A percentile compares a stretch with the other conserved stretches of the same genome.
Conservation (phyloP, 2,888 invertebrate species). For the Zeuzera pyrina region DNA sequence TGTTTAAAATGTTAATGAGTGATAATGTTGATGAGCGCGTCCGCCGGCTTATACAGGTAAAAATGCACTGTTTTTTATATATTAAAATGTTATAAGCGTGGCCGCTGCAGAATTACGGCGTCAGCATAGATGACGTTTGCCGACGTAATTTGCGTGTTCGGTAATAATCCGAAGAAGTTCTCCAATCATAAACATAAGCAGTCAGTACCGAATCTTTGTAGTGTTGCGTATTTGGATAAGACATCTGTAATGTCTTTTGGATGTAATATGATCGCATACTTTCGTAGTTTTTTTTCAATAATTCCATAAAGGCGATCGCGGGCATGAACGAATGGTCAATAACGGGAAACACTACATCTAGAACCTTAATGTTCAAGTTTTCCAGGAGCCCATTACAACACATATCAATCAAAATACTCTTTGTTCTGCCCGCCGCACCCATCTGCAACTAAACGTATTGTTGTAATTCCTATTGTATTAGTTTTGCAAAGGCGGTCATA, state of each 20-base stretch:
- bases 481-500: slow-evolving; percentile 11
- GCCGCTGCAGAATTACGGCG: too few species aligned
- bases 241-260: slow-evolving; percentile 13
- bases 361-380: slow-evolving; percentile 8
- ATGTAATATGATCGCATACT: slow-evolving; percentile 12
- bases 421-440: slow-evolving; percentile 22
- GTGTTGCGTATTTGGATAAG: slow-evolving; percentile 10
- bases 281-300: slow-evolving; percentile 15
- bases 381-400: slow-evolving; percentile 16
- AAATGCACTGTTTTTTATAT: too few species aligned
- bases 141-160: too few species aligned
- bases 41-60: too few species aligned
- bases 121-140: too few species aligned
- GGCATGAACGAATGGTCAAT: slow-evolving; percentile 18
- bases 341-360: slow-evolving; percentile 20
- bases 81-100: too few species aligned
- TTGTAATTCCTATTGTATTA: slow-evolving; percentile 11
- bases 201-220: slow-evolving; percentile 15
- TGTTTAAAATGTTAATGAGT: too few species aligned
- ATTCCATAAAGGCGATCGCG: slow-evolving; percentile 14
- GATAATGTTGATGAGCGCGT: too few species aligned
- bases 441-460: slow-evolving; percentile 18
- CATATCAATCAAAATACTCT: slow-evolving; percentile 18
- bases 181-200: slow-evolving; percentile 13
- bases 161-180: too few species aligned